Base-by-base conservation (phyloP, 2,888 invertebrate genomes). In the Drosophila subsilvestris region DNA sequence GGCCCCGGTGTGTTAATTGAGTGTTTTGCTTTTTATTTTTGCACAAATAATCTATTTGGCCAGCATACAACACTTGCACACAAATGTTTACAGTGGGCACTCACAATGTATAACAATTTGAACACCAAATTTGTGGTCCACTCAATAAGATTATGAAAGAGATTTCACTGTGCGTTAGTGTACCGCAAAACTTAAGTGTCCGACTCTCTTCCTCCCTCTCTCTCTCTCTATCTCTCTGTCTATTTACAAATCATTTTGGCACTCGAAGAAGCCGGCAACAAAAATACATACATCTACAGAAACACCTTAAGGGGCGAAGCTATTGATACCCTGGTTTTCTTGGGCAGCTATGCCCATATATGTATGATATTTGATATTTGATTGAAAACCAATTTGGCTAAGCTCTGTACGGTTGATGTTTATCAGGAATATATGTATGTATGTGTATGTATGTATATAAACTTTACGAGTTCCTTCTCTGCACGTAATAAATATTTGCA, bases 181-280 rank as follows among this genome's bases (percentile, higher is more conserved):
- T 48, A 45, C 63, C 37, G 72, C 20, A 20, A 48, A 62, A 18
- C 20, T 49, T 59, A 63, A 78, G 67, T 75, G 65, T 17, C n/a
- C 49, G 10, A 18, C 17, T 54, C 58, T 67, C 58, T 59, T 1
- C 14, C 29, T 59, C 3, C 14, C 29, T 57, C 58, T 67, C 57
- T 58, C 62, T 70, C 27, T 59, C 67, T 3, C n/a, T 20, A 3
- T 20, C 2, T 61, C 72, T 62, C 56, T 29, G 51, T 58, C 71
- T 82, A 82, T 85, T 82, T 74, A 78, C 80, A 76, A 79, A 77
- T 78, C 75, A 74, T 74, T 85, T 85, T 79, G 78, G 68, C 80
- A 76, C 80, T 71, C 18, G 32, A 68, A 53, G 47, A 54, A 59
- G 68, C 50, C 57, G 37, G 63, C 59, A 48, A 57, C 49, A 67